Evolutionary conservation across 2,113 vertebrate species (phyloP).

Genomic region (Hippocampus mohnikei): DNA sequence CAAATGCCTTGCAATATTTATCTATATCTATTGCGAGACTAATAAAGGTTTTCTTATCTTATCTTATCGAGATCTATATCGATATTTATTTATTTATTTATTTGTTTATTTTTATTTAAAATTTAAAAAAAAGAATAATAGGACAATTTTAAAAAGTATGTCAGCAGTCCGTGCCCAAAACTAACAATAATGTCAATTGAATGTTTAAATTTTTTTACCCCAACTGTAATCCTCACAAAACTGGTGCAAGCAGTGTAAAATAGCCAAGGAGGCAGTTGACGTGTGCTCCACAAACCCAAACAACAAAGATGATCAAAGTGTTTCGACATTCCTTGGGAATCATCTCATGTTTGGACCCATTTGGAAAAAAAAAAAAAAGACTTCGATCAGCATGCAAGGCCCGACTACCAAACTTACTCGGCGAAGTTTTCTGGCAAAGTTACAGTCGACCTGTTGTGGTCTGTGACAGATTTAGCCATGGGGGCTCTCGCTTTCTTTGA

Average conservation of each 20-base stretch:
- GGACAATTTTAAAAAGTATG: background rate
- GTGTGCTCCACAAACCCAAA: no score
- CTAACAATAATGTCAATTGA: constrained; percentile 28
- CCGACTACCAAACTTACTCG: constrained; percentile 25
- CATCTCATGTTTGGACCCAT: background rate
- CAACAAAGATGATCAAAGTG: background rate
- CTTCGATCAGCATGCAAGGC: background rate
- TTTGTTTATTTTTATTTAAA: no score
- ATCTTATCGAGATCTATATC: background rate
- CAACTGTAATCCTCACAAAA: constrained; percentile 26
- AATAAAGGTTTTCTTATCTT: no score
- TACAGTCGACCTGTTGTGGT: constrained; percentile 45
- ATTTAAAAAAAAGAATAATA: no score
- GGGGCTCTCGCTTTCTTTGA: constrained; percentile 55
- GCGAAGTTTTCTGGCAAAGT: constrained; percentile 48
- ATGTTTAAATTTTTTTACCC: constrained; percentile 27
- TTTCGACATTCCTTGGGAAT: background rate
- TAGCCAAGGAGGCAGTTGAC: background rate
- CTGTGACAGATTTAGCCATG: constrained; percentile 59
- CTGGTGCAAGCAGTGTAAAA: background rate
- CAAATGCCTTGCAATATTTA: no score
- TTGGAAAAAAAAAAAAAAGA: background rate
- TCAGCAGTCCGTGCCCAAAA: constrained; percentile 17
- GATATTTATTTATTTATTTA: no score
- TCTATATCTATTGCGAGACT: no score